Conservation (phyloP, 1,140 invertebrate genomes). For the Pantala flavescens region DNA sequence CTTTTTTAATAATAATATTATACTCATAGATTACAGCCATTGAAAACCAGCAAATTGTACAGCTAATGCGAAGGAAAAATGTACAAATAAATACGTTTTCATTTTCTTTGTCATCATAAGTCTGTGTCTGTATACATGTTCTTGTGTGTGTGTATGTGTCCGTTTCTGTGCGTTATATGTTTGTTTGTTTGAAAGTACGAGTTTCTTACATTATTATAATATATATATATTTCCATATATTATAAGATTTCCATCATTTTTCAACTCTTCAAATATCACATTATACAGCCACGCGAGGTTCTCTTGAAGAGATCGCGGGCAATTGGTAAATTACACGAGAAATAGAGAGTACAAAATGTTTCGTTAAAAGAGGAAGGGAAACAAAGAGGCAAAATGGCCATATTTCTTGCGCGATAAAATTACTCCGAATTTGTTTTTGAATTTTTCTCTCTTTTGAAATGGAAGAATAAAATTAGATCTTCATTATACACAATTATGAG, state of each 20-base stretch:
- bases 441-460: too few relatives aligned
- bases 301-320: background rate
- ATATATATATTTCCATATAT: background rate
- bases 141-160: background rate
- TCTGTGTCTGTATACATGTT: background rate
- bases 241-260: background rate
- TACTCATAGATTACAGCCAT: constrained; percentile 9
- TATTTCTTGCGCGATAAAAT: too few relatives aligned
- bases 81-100: constrained; percentile 2
- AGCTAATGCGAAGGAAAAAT: constrained; percentile 9
- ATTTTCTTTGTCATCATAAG: background rate
- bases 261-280: constrained; percentile 6
- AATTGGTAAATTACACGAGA: background rate
- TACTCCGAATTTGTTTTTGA: too few relatives aligned
- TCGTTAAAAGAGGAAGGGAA: background rate
- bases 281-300: background rate
- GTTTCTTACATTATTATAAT: background rate
- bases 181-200: background rate
- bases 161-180: background rate
- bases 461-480: too few relatives aligned
- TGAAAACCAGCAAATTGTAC: constrained; percentile 3
- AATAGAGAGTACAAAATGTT: background rate
- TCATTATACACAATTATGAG: too few relatives aligned
- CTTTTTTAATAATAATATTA: constrained; percentile 9
- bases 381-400: too few relatives aligned